Base-by-base conservation (phyloP, 1,140 invertebrate genomes). In the Gryon sp. region DNA sequence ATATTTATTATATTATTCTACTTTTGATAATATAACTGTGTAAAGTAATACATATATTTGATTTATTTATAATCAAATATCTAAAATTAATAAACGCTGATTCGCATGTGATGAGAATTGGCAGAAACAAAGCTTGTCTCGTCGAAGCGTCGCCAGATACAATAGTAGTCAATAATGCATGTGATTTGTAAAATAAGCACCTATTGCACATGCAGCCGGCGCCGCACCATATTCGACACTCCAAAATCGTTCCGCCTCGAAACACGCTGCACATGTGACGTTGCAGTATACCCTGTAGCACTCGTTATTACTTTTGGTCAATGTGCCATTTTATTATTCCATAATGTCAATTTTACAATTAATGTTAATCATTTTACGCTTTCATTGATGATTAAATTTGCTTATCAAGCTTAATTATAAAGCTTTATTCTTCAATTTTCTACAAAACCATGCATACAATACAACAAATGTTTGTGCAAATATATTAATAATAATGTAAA, bases 161-260 rank as follows among this genome's bases (percentile, higher is more conserved):
- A 86, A 83, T 86, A 80, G 83, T 74, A 86, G 84, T 88, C 86
- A 85, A 88, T 88, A 88, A 87, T 86, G 82, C 82, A 77, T 87
- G 80, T 87, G 85, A 88, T 87, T 87, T 86, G 87, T 88, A 85
- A 82, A 87, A 88, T 88, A 86, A 83, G 83, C 84, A 80, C 66
- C 80, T 84, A 86, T 82, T 86, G 82, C 85, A 84, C 65, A 80
- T 80, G 81, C 85, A 87, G 82, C 84, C 84, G 86, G 84, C 78
- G 84, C 84, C 82, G 75, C 65, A 73, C 36, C 65, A 79, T 79
- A 86, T 86, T 85, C 76, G 82, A 80, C 78, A 82, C 81, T 69
- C 78, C 82, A 79, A 85, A 87, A 86, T 85, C 83, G 78, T 84
- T 86, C 80, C 75, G 76, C 79, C 78, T 84, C 82, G 83, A 52